These are phyloP conservation scores for Poecilia latipinna DNA, from an alignment of 2,113 vertebrate genomes.

Conservation along the genomic window DNA sequence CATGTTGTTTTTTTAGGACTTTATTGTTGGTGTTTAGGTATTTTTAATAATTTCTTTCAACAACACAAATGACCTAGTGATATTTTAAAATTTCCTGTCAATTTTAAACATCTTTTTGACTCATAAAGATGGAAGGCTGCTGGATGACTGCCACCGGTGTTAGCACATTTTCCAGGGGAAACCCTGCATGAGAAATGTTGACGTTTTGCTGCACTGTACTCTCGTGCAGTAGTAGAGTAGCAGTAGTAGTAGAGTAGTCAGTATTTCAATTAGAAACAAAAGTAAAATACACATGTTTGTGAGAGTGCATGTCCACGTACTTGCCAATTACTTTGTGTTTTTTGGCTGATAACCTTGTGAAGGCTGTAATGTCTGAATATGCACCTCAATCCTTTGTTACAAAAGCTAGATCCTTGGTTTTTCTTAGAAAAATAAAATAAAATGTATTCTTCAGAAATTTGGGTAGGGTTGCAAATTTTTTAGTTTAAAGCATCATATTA, in stretches of 20 bases:
- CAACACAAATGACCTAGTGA: too few relatives aligned
- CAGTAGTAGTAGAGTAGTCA: neutral
- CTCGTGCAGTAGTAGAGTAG: neutral
- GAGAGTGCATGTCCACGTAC: neutral
- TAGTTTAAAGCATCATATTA: too few relatives aligned
- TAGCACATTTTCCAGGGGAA: too few relatives aligned
- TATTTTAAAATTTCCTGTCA: too few relatives aligned
- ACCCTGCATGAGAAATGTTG: too few relatives aligned
- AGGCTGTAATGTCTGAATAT: neutral
- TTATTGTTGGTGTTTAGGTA: too few relatives aligned
- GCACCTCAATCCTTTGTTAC: neutral
- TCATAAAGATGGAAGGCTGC: too few relatives aligned
- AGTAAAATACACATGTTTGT: conserved; percentile 7
- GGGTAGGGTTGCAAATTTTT: neutral
- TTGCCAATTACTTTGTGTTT: neutral
- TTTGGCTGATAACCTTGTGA: too few relatives aligned
- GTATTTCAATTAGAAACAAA: neutral
- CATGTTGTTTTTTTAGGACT: too few relatives aligned
- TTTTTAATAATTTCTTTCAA: too few relatives aligned
- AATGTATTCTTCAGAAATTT: neutral
- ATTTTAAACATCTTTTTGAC: too few relatives aligned
- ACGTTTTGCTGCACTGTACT: neutral
- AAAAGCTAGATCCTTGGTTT: neutral
- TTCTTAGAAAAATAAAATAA: neutral
- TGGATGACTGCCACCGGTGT: too few relatives aligned